Conservation (phyloP, 2,113 vertebrate species). For the Charina bottae region DNA sequence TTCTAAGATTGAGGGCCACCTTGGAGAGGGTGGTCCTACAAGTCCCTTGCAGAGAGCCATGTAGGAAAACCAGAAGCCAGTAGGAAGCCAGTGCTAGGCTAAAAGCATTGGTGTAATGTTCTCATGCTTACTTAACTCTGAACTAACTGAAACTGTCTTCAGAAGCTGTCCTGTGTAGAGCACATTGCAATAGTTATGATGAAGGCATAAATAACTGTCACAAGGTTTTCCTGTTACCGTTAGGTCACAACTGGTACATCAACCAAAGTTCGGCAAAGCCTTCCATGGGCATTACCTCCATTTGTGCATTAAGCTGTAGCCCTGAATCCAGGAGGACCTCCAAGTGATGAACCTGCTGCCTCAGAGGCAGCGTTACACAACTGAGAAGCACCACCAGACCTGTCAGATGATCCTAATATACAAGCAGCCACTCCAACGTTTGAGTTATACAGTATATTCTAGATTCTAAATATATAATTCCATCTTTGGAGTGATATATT, state of each 20-base stretch:
- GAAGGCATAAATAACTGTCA: background rate
- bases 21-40: background rate
- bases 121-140: background rate
- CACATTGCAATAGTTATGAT: background rate
- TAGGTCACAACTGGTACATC: background rate
- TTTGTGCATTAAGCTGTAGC: background rate
- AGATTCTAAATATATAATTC: background rate
- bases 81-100: background rate
- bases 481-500: too few species aligned
- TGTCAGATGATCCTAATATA: background rate
- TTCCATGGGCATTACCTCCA: background rate
- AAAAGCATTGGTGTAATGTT: background rate
- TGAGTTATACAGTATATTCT: background rate
- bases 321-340: background rate
- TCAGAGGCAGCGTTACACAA: background rate
- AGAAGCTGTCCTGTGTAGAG: background rate
- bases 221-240: background rate
- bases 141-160: background rate
- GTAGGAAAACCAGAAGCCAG: background rate
- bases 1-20: background rate
- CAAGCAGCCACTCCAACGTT: background rate
- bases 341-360: too few species aligned
- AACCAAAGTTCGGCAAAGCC: background rate
- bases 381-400: background rate
- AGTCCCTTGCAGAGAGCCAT: background rate